Conservation (phyloP, 2,888 invertebrate genomes). For the Mystacides longicornis region DNA sequence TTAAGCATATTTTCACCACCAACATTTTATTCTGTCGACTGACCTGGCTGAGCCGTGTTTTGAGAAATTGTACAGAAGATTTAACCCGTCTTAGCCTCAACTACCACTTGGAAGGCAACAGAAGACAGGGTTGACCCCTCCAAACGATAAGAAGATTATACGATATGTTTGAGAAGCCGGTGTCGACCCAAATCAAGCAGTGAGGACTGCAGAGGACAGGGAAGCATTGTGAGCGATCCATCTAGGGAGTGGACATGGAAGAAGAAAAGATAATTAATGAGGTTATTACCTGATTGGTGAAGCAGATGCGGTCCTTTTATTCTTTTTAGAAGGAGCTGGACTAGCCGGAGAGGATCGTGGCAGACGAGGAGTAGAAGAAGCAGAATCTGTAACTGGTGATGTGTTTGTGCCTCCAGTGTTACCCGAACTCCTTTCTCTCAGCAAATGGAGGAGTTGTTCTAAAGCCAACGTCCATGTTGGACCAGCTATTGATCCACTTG, state of each 20-base stretch:
- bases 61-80: no score
- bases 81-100: no score
- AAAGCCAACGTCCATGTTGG: constrained; percentile 47
- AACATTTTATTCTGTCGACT: no score
- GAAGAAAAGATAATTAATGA: no score
- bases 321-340: constrained; percentile 64
- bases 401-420: constrained; percentile 4
- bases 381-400: constrained; percentile 27
- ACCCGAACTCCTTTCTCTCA: constrained; percentile 36
- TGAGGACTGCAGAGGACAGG: not conserved
- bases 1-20: no score
- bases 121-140: no score
- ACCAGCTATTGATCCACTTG: constrained; percentile 35
- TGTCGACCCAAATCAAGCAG: not conserved
- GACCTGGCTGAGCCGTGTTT: no score
- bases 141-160: no score
- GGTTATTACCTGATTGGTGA: constrained; percentile 60
- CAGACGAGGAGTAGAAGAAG: constrained; percentile 53
- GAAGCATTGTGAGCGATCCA: no score
- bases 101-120: no score
- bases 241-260: no score
- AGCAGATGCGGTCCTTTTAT: constrained; percentile 67
- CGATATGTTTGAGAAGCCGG: no score
- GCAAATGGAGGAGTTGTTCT: constrained; percentile 50
- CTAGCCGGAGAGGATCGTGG: constrained; percentile 72